These are phyloP conservation scores for Dysmachus trigonus DNA, from an alignment of 2,888 invertebrate genomes.

Conservation along the genomic window DNA sequence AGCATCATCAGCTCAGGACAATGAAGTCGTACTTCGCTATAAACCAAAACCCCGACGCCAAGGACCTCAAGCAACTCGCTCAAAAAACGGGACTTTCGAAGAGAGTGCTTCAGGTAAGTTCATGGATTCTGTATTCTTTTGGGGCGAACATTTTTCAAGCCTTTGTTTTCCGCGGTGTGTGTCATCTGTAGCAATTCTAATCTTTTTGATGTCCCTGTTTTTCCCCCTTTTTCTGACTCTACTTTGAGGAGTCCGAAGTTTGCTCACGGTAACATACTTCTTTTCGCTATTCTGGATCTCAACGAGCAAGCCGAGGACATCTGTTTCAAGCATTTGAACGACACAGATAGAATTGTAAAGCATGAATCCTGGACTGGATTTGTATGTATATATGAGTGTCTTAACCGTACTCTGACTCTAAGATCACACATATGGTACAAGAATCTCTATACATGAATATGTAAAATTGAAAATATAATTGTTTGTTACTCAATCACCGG, in stretches of 20 bases:
- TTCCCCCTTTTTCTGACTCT: neutral
- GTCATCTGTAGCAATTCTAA: neutral
- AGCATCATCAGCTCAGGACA: slow-evolving; percentile 93
- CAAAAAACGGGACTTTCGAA: slow-evolving; percentile 96
- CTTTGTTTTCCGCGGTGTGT: neutral
- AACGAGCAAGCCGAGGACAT: neutral
- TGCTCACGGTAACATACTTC: neutral
- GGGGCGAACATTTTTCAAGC: neutral
- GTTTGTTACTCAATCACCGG: neutral
- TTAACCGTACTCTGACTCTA: neutral
- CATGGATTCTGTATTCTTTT: neutral
- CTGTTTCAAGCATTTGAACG: neutral
- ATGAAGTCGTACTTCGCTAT: slow-evolving; percentile 98
- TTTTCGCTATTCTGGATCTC: neutral
- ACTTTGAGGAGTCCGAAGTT: neutral
- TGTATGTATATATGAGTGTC: too few species aligned
- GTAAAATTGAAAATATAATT: neutral
- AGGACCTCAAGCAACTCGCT: slow-evolving; percentile 93
- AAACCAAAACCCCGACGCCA: slow-evolving; percentile 98
- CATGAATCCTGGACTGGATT: neutral
- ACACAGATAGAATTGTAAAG: neutral
- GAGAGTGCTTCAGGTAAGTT: slow-evolving; percentile 87
- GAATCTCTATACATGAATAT: neutral
- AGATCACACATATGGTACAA: neutral
- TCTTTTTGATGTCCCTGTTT: neutral